Evolutionary conservation across 2,113 vertebrate genomes (phyloP), one percentile per base, ranked within the genome.

Genomic region (Megalops atlanticus): DNA sequence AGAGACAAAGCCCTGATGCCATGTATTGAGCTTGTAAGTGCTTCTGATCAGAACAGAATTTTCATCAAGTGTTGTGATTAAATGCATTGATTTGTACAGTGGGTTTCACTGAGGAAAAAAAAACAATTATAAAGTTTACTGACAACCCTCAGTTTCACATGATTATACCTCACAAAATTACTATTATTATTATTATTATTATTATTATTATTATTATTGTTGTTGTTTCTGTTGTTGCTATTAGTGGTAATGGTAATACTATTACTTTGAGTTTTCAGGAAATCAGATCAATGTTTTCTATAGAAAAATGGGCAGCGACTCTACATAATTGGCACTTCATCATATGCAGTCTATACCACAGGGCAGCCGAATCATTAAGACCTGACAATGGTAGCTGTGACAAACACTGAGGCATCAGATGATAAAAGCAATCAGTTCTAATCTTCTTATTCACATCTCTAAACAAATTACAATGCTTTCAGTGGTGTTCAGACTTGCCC

Each of bases 371-470:
- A n/a, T n/a, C n/a, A n/a, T n/a, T n/a, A 80, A 82, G 87, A 83
- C 86, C 88, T 85, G 84, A 88, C 90, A 89, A 92, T 86, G 89
- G 91, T 85, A 76, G 15, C 76, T 81, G 87, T 90, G 90, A 93
- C 93, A 93, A 94, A 91, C 83, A 85, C 88, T 85, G 88, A 87
- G 85, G 47, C 83, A 88, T 84, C 83, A 89, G 91, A 94, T 93
- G 93, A 94, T 95, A 93, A 93, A 94, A 91, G 88, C 92, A 93
- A 93, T 93, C 91, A 92, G 87, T 85, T 88, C 85, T 93, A 93
- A 93, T 93, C 91, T 93, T 88, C 89, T 89, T 92, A 88, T 83
- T n/a, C n/a, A n/a, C n/a, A n/a, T n/a, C n/a, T n/a, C n/a, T n/a
- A n/a, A n/a, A n/a, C n/a, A n/a, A n/a, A n/a, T n/a, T n/a, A n/a